Percentiles rank a stretch among this genome's conserved stretches.
Conservation (phyloP, 2,797 vertebrate genomes). For the Malacoraja senta region DNA sequence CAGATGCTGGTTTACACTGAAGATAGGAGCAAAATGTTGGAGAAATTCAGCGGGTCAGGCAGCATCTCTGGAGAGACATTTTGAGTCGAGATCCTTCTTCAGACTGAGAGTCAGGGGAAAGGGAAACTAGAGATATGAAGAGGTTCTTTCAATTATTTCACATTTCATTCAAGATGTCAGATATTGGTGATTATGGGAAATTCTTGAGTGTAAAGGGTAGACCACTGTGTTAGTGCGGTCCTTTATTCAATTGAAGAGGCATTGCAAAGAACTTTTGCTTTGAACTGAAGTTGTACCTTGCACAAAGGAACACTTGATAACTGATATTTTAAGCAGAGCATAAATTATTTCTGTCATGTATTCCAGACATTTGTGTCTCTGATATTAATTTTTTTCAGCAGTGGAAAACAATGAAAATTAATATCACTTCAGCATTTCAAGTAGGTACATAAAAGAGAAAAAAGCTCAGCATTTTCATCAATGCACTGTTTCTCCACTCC, state of each 20-base stretch:
- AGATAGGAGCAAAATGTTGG: too few relatives aligned
- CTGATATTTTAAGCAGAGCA: background rate
- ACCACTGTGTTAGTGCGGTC: background rate
- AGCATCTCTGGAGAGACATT: too few relatives aligned
- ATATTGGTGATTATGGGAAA: background rate
- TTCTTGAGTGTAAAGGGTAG: background rate
- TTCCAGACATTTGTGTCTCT: background rate
- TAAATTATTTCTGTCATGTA: background rate
- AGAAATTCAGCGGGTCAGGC: too few relatives aligned
- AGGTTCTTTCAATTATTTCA: too few relatives aligned
- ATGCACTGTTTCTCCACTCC: background rate
- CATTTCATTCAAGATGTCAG: too few relatives aligned
- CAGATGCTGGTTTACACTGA: too few relatives aligned
- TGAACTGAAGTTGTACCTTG: background rate
- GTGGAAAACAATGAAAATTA: background rate
- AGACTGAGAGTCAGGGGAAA: too few relatives aligned
- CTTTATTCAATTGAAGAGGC: background rate
- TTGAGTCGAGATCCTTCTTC: too few relatives aligned
- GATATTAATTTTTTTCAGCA: background rate
- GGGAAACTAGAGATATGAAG: too few relatives aligned
- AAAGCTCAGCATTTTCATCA: background rate
- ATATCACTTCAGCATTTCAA: background rate
- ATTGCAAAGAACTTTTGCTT: background rate
- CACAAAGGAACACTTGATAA: background rate
- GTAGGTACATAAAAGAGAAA: background rate